Conservation (phyloP, 2,888 invertebrate genomes). For the Leucania comma region DNA sequence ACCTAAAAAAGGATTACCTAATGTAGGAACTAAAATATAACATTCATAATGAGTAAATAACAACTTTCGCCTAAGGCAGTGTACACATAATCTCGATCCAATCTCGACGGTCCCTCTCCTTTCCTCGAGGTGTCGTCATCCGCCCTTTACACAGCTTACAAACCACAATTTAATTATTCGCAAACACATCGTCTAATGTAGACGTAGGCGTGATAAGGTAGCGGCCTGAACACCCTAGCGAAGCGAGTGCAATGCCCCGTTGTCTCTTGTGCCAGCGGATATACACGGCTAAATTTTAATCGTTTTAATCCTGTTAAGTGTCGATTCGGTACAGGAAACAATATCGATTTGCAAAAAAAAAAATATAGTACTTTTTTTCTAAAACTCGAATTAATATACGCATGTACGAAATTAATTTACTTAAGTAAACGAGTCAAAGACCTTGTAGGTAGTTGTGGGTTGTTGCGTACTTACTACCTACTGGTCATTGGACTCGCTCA, state of each 20-base stretch:
- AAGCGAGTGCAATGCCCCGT: background rate
- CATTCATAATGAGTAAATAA: slow-evolving; percentile 32
- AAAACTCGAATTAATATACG: too few relatives aligned
- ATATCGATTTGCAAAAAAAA: too few relatives aligned
- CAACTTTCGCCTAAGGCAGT: slow-evolving; percentile 43
- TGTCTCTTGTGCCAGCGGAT: background rate
- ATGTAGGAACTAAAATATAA: slow-evolving; percentile 1
- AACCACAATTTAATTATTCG: slow-evolving; percentile 70
- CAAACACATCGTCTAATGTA: slow-evolving; percentile 62
- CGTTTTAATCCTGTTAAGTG: too few relatives aligned
- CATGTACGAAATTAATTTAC: too few relatives aligned
- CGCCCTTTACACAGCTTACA: slow-evolving; percentile 53
- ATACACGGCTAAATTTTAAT: too few relatives aligned
- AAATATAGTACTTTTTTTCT: too few relatives aligned
- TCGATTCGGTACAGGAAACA: too few relatives aligned
- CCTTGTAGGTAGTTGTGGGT: too few relatives aligned
- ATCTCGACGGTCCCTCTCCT: slow-evolving; percentile 41
- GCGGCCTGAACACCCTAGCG: background rate
- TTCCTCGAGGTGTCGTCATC: slow-evolving; percentile 46
- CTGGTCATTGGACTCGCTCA: too few relatives aligned
- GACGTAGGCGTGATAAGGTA: slow-evolving; percentile 31
- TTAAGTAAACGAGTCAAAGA: too few relatives aligned
- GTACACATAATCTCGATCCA: slow-evolving; percentile 53
- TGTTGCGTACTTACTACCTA: too few relatives aligned
- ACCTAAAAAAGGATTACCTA: background rate